Conservation (phyloP, 2,797 vertebrate species). For the Amphiprion clarkii region DNA sequence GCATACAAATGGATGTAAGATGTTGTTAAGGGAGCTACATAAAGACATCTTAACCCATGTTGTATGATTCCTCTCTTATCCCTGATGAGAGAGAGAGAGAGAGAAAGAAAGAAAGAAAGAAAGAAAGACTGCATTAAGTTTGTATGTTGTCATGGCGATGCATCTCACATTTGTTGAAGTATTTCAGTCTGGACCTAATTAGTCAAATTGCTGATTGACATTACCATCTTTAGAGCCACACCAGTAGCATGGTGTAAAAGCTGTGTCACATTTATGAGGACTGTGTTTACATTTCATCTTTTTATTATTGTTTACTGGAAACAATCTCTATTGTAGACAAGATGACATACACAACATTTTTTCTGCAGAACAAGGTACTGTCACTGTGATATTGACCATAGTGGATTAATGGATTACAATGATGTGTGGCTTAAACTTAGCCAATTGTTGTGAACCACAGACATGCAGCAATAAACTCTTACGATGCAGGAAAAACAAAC, state of each 20-base stretch:
- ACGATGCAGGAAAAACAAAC: slow-evolving; percentile 15
- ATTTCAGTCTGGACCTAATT: neutral
- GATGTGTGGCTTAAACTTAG: slow-evolving; percentile 21
- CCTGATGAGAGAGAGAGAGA: neutral
- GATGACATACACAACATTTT: neutral
- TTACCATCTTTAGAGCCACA: neutral
- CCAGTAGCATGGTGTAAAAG: neutral
- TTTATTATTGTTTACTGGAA: neutral
- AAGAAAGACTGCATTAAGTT: neutral
- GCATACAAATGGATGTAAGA: slow-evolving; percentile 55
- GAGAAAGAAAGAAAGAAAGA: too few relatives aligned
- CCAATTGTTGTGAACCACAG: slow-evolving; percentile 24
- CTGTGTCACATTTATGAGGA: neutral
- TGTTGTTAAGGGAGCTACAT: slow-evolving; percentile 19
- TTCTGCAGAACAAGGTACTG: slow-evolving; percentile 23
- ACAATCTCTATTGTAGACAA: neutral
- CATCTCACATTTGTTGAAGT: neutral
- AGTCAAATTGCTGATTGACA: neutral
- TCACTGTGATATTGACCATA: slow-evolving; percentile 49
- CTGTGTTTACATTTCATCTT: neutral
- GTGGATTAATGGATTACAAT: slow-evolving; percentile 56
- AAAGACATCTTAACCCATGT: slow-evolving; percentile 2
- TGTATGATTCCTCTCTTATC: slow-evolving; percentile 5
- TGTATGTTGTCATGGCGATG: neutral
- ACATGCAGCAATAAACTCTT: slow-evolving; percentile 22